Evolutionary conservation across 2,797 vertebrate genomes (phyloP).

Genomic region (Gallinago nigripennis): DNA sequence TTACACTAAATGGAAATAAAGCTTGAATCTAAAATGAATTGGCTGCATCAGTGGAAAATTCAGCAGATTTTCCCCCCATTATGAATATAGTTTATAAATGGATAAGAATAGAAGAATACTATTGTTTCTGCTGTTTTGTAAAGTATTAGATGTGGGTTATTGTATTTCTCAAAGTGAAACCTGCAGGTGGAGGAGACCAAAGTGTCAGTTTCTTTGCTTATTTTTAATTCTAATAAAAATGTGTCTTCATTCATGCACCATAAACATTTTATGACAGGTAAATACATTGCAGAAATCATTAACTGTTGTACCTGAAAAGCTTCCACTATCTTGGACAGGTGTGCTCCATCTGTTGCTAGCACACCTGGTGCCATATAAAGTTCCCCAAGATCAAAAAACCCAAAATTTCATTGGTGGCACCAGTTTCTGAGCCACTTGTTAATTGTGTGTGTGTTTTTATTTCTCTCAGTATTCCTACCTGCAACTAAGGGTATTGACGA

Average conservation of each 20-base stretch:
- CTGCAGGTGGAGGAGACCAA: background rate
- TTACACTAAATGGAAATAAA: background rate
- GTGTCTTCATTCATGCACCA: background rate
- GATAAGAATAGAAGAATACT: background rate
- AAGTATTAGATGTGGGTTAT: background rate
- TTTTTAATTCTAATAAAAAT: background rate
- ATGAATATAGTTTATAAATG: background rate
- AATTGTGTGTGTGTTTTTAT: too few relatives aligned
- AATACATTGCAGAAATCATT: background rate
- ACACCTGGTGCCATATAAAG: too few relatives aligned
- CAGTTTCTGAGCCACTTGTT: too few relatives aligned
- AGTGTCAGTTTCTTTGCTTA: background rate
- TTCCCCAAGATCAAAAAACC: too few relatives aligned
- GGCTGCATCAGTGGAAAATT: background rate
- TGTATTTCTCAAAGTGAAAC: background rate
- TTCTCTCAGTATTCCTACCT: too few relatives aligned
- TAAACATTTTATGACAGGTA: background rate
- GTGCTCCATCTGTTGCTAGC: too few relatives aligned
- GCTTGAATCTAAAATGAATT: background rate
- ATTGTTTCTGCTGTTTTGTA: background rate
- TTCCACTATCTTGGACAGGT: background rate
- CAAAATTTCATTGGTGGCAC: too few relatives aligned
- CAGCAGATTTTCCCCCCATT: fast-evolving
- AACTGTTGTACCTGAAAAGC: background rate
- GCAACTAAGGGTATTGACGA: too few relatives aligned